Percentiles rank a stretch among this genome's conserved stretches.
phyloP scores from a whole-genome alignment of 2,888 invertebrate species.

The Napeogenes sylphis region DNA sequence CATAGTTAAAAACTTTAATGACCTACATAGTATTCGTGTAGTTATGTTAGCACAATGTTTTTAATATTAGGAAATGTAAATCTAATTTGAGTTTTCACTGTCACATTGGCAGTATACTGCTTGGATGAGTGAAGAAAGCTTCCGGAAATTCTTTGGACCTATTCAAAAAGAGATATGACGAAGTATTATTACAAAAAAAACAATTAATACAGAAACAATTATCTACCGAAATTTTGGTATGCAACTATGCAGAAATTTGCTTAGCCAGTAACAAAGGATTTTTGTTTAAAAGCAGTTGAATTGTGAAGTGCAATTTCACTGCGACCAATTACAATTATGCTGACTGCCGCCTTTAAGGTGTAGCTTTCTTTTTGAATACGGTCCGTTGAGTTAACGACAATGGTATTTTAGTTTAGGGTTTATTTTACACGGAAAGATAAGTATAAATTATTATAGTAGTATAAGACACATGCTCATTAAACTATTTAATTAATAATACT shows the following conservation, averaged over 20 bases:
- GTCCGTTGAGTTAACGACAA: conserved; percentile 19
- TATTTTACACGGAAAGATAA: conserved; percentile 10
- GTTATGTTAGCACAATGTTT: no score
- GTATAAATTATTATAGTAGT: conserved; percentile 3
- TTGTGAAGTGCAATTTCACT: conserved; percentile 8
- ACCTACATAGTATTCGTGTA: no score
- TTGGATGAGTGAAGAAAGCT: no score
- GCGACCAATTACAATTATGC: conserved; percentile 28
- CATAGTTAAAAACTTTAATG: no score
- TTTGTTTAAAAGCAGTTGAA: conserved; percentile 14
- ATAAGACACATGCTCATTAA: no score
- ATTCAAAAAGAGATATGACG: no score
- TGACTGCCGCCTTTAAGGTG: conserved; percentile 21
- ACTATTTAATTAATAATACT: no score
- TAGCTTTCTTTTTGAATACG: conserved; percentile 21
- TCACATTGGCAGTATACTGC: no score
- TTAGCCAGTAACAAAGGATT: conserved; percentile 17
- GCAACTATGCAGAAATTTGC: conserved; percentile 16
- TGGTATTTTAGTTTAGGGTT: conserved; percentile 6
- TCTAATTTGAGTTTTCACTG: no score
- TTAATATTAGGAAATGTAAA: no score
- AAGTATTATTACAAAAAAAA: no score
- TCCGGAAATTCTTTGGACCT: no score
- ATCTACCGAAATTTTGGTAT: conserved; percentile 1
- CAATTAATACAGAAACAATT: neutral